phyloP scores from a whole-genome alignment of 2,113 vertebrate species.

The Ahaetulla prasina region DNA sequence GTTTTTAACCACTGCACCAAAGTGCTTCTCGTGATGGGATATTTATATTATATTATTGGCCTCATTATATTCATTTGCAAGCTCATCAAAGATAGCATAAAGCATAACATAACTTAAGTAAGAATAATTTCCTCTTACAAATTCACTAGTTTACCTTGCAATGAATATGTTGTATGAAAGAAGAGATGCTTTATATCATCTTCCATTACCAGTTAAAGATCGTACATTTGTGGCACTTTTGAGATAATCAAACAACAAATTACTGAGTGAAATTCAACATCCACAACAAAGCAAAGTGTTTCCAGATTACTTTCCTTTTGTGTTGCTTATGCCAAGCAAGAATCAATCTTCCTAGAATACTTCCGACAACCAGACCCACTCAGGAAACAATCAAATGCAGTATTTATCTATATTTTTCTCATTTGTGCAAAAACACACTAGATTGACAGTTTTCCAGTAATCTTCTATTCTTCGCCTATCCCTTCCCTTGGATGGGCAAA shows the following conservation, averaged over 20 bases:
- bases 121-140: not conserved
- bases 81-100: not conserved
- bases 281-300: slow-evolving; percentile 57
- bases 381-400: slow-evolving; percentile 53
- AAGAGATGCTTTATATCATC: slow-evolving; percentile 53
- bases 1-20: not conserved
- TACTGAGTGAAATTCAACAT: slow-evolving; percentile 66
- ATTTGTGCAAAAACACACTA: slow-evolving; percentile 44
- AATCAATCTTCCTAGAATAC: slow-evolving; percentile 39
- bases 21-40: not conserved
- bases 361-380: slow-evolving; percentile 49
- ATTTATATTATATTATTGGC: not conserved
- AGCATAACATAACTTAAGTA: not conserved
- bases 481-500: accelerated
- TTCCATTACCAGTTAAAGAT: slow-evolving; percentile 61
- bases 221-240: slow-evolving; percentile 64
- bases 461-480: slow-evolving; percentile 27
- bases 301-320: slow-evolving; percentile 34
- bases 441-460: slow-evolving; percentile 63
- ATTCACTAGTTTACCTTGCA: not conserved
- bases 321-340: slow-evolving; percentile 61
- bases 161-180: not conserved
- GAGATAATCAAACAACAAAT: slow-evolving; percentile 73
- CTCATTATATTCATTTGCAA: not conserved
- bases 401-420: slow-evolving; percentile 53